These are phyloP conservation scores for Origma solitaria DNA, from an alignment of 2,113 vertebrate genomes.

Conservation along the genomic window DNA sequence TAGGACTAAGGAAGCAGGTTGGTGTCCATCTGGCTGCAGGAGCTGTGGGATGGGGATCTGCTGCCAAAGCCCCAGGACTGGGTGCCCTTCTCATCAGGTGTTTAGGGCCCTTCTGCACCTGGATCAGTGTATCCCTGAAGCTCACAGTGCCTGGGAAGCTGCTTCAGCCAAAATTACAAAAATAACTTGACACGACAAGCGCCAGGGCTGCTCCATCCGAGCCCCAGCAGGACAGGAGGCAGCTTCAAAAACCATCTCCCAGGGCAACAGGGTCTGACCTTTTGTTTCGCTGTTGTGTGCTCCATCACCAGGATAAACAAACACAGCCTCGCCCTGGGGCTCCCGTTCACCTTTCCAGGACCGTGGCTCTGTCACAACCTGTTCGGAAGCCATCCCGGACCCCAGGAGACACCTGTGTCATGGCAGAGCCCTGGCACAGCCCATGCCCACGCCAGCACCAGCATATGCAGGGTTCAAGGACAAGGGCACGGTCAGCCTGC, in stretches of 20 bases:
- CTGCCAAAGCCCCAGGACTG: neutral
- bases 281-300: conserved; percentile 42
- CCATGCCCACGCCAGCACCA: accelerated
- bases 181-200: conserved; percentile 34
- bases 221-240: conserved; percentile 11
- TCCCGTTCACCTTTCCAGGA: conserved; percentile 55
- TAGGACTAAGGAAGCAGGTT: accelerated
- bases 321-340: conserved; percentile 48
- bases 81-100: neutral
- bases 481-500: neutral
- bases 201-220: accelerated
- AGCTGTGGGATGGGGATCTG: neutral
- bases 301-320: conserved; percentile 55
- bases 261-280: conserved; percentile 64
- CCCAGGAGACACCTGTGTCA: neutral
- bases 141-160: neutral
- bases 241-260: conserved; percentile 63
- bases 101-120: neutral
- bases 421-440: neutral
- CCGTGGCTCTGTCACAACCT: conserved; percentile 48
- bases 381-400: conserved; percentile 11
- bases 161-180: neutral
- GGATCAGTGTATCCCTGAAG: neutral
- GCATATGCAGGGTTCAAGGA: neutral
- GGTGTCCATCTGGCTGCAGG: neutral